Evolutionary conservation across 2,888 invertebrate genomes (phyloP).

Genomic region (Slavum lentiscoides): DNA sequence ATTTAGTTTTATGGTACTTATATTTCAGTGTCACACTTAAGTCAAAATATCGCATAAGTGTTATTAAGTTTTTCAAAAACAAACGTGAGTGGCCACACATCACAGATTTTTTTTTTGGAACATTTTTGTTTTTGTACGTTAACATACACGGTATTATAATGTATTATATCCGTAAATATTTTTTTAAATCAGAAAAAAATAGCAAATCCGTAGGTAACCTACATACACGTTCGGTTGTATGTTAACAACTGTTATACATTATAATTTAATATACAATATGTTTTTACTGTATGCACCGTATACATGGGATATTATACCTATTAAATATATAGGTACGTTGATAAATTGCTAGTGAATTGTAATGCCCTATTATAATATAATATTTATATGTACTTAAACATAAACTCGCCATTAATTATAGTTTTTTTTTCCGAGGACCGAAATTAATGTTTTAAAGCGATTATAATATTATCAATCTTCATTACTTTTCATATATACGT

Average conservation of each 20-base stretch:
- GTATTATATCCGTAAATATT: background rate
- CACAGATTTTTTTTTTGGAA: no score
- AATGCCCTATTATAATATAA: background rate
- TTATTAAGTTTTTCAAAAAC: no score
- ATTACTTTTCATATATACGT: background rate
- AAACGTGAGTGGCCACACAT: no score
- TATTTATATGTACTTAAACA: background rate
- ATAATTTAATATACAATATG: slow-evolving; percentile 4
- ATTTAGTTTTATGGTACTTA: background rate
- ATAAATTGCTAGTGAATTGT: slow-evolving; percentile 26
- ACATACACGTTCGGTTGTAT: slow-evolving; percentile 32
- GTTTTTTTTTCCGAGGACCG: background rate
- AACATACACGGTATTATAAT: background rate
- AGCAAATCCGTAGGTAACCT: slow-evolving; percentile 38
- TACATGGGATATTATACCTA: background rate
- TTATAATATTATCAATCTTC: background rate
- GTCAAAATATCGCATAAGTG: no score
- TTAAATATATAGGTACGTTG: background rate
- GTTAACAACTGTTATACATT: slow-evolving; percentile 32
- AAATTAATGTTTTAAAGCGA: slow-evolving; percentile 9
- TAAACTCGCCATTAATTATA: background rate
- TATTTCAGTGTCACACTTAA: no score
- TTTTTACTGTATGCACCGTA: background rate
- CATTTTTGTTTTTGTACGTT: no score
- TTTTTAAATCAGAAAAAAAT: slow-evolving; percentile 33